Evolutionary conservation across 2,113 vertebrate species (phyloP), one percentile per base, ranked within the genome.

Genomic region (Microcebus jonahi): DNA sequence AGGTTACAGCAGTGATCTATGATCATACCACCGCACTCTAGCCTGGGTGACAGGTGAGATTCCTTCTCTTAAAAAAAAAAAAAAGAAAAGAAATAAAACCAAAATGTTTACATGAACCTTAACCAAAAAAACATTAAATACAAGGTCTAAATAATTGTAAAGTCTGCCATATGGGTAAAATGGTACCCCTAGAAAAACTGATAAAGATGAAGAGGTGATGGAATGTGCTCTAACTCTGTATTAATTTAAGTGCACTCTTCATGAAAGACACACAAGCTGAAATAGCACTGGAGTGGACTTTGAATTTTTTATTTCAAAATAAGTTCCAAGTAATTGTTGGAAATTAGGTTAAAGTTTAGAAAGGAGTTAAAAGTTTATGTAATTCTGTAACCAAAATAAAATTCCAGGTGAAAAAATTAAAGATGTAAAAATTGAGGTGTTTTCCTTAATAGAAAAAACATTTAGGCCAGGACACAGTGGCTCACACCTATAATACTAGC

Each of bases 231-330:
- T 83, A 68, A 45, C 48, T 48, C 29, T 70, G 5, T 6, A 59
- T 34, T 17, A 57, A 57, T 20, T 76, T 31, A 84, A 6, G 21
- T 36, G 29, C 42, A 7, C 31, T 75, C 34, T 36, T 67, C 59
- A 20, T 68, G 48, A 61, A 83, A 76, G 34, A 89, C 42, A 45
- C 36, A 45, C 8, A 29, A 4, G 50, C 77, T 79, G 27, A 89
- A 67, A 65, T n/a, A 68, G 53, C 77, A 68, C 39, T 34, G 6
- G 61, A 70, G 68, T 61, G n/a, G 25, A 53, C 76, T 88, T 65
- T 57, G 8, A 79, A 45, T 31, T 92, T n/a, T 91, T 48, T 73
- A 71, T 92, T 93, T 89, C 94, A 83, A 77, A 89, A 36, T 89
- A 61, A 76, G 39, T 88, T 68, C 27, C 55, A 39, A 50, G 23